phyloP scores from a whole-genome alignment of 2,888 invertebrate species.

The Epistrophe eligans region DNA sequence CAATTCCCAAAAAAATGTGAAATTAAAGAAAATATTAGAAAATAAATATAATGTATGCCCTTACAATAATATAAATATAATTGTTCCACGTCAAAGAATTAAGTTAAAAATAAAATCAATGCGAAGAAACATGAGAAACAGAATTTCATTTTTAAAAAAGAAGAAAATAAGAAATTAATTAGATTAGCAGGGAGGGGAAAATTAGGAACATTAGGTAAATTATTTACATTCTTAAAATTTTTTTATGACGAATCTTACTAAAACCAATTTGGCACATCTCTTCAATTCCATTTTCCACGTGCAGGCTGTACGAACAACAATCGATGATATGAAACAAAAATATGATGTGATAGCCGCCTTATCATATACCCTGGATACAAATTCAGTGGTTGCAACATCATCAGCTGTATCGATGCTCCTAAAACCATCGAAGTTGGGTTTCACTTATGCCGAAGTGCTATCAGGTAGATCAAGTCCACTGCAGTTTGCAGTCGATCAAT shows the following conservation, averaged over 20 bases:
- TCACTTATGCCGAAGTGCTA: conserved; percentile 89
- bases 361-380: conserved; percentile 91
- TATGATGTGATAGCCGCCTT: conserved; percentile 89
- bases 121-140: conserved; percentile 38
- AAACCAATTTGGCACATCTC: conserved; percentile 84
- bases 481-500: conserved; percentile 78
- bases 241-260: conserved; percentile 79
- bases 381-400: conserved; percentile 85
- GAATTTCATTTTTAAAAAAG: conserved; percentile 37
- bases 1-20: conserved; percentile 26
- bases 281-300: conserved; percentile 81
- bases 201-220: conserved; percentile 32
- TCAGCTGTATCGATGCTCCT: conserved; percentile 84
- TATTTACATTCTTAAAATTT: conserved; percentile 50
- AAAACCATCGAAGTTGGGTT: conserved; percentile 82
- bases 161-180: conserved; percentile 37
- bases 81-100: conserved; percentile 31
- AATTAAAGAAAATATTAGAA: conserved; percentile 14
- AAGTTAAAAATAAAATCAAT: conserved; percentile 54
- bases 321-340: conserved; percentile 88
- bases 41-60: conserved; percentile 26
- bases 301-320: conserved; percentile 85
- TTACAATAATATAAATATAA: conserved; percentile 29
- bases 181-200: conserved; percentile 63
- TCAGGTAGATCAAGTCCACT: conserved; percentile 86